Base-by-base conservation (phyloP, 2,888 invertebrate genomes). In the Biston betularia region DNA sequence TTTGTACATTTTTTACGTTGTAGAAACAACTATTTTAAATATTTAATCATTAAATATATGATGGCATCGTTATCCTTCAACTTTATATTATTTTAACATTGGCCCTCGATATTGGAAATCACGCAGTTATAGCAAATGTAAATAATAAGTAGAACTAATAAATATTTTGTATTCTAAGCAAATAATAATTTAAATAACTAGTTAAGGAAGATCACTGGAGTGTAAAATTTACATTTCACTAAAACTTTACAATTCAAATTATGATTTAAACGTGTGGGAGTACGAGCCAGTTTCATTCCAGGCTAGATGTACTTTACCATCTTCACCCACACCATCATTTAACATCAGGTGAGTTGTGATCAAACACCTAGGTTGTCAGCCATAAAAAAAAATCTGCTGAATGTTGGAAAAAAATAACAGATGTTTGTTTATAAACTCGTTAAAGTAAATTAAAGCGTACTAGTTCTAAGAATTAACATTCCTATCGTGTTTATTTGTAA, bases 171-270 rank as follows among this genome's bases (percentile, higher is more conserved):
- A 45, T 58, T 58, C 14, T 48, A 58, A 49, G 12, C 49, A 58
- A 58, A 58, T 48, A 58, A n/a, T 24, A 24, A 50, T 58, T 58
- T 38, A 48, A 58, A 58, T 58, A 50, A 58, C 58, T 58, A n/a
- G 40, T 58, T 49, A 40, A 11, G 40, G 15, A 50, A 58, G 40
- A n/a, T 50, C 48, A 58, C 24, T 40, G 48, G 58, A n/a, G 40
- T 42, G 49, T 49, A 38, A 40, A 34, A 49, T 35, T 35, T 49
- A 40, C 40, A 34, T 58, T n/a, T 49, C 33, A 42, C n/a, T 40
- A 8, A n/a, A n/a, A 12, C 38, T 34, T 48, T 35, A 57, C 24
- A 42, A 42, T 54, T 42, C 33, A 54, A 54, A 44, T 33, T 4
- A 54, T 33, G 3, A 42, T 54, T 2, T 42, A 44, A 54, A 54